Conservation (phyloP, 2,888 invertebrate genomes). For the Drosophila dives region DNA sequence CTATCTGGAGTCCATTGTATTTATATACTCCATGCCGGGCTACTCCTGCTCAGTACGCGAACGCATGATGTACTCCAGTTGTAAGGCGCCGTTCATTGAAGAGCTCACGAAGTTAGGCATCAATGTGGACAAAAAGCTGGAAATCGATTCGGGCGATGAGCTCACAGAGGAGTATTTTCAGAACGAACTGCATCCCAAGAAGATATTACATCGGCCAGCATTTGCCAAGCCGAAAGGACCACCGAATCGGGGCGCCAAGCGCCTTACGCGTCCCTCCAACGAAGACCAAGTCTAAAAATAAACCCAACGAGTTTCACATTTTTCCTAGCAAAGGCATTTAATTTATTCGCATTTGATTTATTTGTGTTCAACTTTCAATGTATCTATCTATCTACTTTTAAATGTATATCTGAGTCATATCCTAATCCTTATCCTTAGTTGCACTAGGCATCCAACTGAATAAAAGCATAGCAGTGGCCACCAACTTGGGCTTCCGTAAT, state of each 20-base stretch:
- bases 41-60: conserved; percentile 98
- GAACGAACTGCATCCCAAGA: conserved; percentile 97
- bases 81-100: conserved; percentile 96
- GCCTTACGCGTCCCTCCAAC: conserved; percentile 89
- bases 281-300: conserved; percentile 80
- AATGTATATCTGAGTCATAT: conserved; percentile 52
- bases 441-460: conserved; percentile 65
- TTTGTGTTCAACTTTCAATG: conserved; percentile 46
- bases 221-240: conserved; percentile 99
- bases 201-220: conserved; percentile 93
- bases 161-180: conserved; percentile 95
- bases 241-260: conserved; percentile 95
- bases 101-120: conserved; percentile 92
- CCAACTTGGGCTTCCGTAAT: conserved; percentile 71
- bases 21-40: conserved; percentile 99
- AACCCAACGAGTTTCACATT: conserved; percentile 50
- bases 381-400: conserved; percentile 20
- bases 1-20: conserved; percentile 93
- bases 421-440: conserved; percentile 56
- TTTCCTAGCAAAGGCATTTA: conserved; percentile 65
- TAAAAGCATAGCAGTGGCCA: conserved; percentile 71
- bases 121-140: conserved; percentile 94
- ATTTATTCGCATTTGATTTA: conserved; percentile 63
- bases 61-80: conserved; percentile 99
- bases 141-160: conserved; percentile 95